phyloP scores from a whole-genome alignment of 2,888 invertebrate species.

The Pristionchus japonicus region DNA sequence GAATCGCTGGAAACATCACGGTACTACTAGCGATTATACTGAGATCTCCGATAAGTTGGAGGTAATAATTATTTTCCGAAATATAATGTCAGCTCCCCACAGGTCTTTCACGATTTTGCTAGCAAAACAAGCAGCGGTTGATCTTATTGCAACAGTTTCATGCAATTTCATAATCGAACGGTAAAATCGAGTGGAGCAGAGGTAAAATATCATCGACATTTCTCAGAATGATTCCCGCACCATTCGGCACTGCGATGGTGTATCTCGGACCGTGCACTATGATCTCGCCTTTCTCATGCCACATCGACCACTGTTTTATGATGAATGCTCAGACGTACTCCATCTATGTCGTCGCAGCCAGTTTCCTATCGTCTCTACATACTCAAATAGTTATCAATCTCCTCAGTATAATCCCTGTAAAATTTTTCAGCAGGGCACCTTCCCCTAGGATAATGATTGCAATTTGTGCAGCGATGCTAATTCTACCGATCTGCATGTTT shows the following conservation, averaged over 20 bases:
- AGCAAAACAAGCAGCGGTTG: neutral
- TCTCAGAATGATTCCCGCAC: neutral
- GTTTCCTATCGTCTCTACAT: neutral
- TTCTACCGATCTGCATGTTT: neutral
- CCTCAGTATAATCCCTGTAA: neutral
- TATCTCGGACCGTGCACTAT: neutral
- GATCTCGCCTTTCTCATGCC: neutral
- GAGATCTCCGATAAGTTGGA: neutral
- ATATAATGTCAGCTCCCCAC: neutral
- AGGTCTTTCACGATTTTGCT: neutral
- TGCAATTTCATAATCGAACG: neutral
- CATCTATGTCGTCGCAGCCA: neutral
- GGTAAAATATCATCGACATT: neutral
- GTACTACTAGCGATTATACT: neutral
- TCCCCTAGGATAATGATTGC: neutral
- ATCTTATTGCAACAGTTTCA: neutral
- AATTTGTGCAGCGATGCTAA: neutral
- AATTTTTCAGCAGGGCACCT: neutral
- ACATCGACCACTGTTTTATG: neutral
- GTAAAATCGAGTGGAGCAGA: neutral
- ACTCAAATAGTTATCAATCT: neutral
- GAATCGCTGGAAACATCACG: neutral
- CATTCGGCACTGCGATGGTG: neutral
- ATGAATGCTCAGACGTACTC: neutral
- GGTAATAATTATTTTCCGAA: neutral